Conservation (phyloP, 1,140 invertebrate genomes). For the Varroa destructor region DNA sequence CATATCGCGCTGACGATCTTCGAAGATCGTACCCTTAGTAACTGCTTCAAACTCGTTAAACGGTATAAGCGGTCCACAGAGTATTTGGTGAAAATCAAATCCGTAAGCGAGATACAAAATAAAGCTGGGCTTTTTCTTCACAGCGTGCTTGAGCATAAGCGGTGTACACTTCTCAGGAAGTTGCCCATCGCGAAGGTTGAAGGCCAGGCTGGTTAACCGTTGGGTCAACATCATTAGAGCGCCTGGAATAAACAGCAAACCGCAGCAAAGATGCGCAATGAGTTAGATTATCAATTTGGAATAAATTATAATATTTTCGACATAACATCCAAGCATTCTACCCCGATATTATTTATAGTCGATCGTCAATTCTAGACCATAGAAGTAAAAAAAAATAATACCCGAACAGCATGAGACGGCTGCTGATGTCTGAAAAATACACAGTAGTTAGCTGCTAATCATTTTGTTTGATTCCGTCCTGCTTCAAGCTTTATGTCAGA, state of each 20-base stretch:
- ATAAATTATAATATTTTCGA: no score
- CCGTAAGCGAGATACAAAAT: constrained; percentile 8
- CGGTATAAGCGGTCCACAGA: constrained; percentile 9
- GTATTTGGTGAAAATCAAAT: constrained; percentile 13
- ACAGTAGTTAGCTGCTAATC: no score
- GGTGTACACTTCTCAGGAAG: not conserved
- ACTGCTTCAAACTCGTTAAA: constrained; percentile 13
- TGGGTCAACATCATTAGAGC: constrained; percentile 24
- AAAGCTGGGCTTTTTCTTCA: not conserved
- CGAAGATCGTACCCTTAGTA: constrained; percentile 14
- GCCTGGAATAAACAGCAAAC: not conserved
- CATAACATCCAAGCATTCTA: no score
- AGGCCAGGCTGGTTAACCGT: constrained; percentile 2
- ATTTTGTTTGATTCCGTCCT: no score
- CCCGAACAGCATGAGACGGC: no score
- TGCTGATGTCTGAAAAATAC: no score
- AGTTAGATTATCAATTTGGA: no score
- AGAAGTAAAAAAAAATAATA: no score
- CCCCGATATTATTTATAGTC: no score
- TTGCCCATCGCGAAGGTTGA: constrained; percentile 6
- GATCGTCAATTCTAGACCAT: no score
- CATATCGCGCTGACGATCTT: not conserved
- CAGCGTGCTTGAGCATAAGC: constrained; percentile 13
- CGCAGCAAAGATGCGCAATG: no score
- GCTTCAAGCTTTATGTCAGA: no score